Evolutionary conservation across 2,113 vertebrate species (phyloP), one percentile per base, ranked within the genome.

Genomic region (Paedocypris sp.): DNA sequence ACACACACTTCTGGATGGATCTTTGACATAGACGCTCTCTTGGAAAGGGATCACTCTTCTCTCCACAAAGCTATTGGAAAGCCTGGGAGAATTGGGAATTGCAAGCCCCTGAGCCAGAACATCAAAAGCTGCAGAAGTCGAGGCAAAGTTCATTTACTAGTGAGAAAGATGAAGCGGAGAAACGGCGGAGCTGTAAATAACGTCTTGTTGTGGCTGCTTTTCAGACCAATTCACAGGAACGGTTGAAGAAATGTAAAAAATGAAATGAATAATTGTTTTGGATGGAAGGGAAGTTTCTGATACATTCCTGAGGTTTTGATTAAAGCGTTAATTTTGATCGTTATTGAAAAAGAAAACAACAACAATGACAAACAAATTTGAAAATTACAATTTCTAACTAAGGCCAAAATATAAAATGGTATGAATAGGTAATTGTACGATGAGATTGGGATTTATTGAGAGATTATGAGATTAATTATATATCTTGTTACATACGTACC

Each of bases 51-150:
- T 58, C 39, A 13, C 39, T 43, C 54, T 43, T 43, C 38, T 43
- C 26, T 58, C 38, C 32, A 32, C 54, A 58, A 43, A 58, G 54
- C 54, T 31, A 22, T 42, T 58, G 11, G 42, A 43, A 58, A 43
- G 38, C 54, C 54, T 58, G 26, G 13, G 39, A 43, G 54, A 32
- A 58, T 58, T 58, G 54, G 54, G 54, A 58, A 58, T 45, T 58
- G 54, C 39, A 32, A 43, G 25, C 39, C 54, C 46, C 19, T 38
- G 38, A 62, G 48, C 38, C 31, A 52, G 32, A 63, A 52, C 48
- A 33, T 49, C 54, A 54, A 23, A 62, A 63, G 16, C n/a, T 25
- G 5, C 49, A 45, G 28, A 63, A 36, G 48, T 35, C 36, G 11
- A 52, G 45, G 60, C 38, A 50, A 51, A 52, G 54, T 58, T 51